These are phyloP conservation scores for Caenorhabditis macrosperma DNA, from an alignment of 2,888 invertebrate genomes.

Conservation along the genomic window DNA sequence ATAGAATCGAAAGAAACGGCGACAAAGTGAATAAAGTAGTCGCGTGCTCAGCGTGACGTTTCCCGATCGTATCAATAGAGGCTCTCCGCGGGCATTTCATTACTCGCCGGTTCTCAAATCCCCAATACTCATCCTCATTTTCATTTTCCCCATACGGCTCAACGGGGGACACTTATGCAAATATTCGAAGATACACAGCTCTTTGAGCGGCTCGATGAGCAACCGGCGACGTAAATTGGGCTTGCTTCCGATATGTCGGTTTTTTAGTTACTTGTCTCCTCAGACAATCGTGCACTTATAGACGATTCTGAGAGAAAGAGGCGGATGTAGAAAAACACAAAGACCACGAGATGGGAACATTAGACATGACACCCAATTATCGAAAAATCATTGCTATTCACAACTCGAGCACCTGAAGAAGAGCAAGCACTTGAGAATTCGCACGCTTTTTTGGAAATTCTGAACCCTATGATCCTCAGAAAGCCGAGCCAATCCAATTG, in stretches of 20 bases:
- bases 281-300: conserved; percentile 13
- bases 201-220: conserved; percentile 43
- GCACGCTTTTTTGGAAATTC: background rate
- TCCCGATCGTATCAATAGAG: conserved; percentile 35
- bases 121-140: conserved; percentile 25
- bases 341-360: background rate
- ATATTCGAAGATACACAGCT: conserved; percentile 36
- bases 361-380: too few relatives aligned
- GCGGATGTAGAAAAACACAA: conserved; percentile 8
- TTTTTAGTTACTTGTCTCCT: conserved; percentile 11
- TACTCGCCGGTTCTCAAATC: conserved; percentile 17
- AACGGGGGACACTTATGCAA: conserved; percentile 42
- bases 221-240: conserved; percentile 39
- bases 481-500: conserved; percentile 43
- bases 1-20: background rate
- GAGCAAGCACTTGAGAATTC: background rate
- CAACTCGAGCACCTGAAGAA: background rate
- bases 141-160: conserved; percentile 24
- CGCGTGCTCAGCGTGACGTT: conserved; percentile 22
- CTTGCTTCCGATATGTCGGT: conserved; percentile 47
- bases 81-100: conserved; percentile 36
- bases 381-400: too few relatives aligned
- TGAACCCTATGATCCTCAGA: background rate
- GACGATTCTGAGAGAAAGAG: background rate
- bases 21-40: conserved; percentile 19